A percentile compares a stretch with the other conserved stretches of the same genome.
Evolutionary conservation across 2,113 vertebrate species (phyloP).

Genomic region (Nanorana parkeri): DNA sequence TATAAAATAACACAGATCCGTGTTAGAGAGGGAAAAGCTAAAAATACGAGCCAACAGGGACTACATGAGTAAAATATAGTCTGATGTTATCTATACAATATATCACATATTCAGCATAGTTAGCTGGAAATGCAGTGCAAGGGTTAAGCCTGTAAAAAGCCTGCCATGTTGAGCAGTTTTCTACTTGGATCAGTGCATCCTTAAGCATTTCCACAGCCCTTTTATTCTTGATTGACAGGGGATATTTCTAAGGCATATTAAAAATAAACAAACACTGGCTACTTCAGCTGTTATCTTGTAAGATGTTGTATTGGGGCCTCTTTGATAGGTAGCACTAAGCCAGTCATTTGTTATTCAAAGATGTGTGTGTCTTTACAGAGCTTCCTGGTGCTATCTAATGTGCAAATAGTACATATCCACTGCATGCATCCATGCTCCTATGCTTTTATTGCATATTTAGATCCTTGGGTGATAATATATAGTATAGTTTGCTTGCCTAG

Average conservation of each 20-base stretch:
- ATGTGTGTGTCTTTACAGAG: conserved; percentile 3
- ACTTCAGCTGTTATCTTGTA: conserved; percentile 8
- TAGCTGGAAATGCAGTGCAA: not conserved
- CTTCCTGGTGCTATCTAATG: not conserved
- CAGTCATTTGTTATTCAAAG: conserved; percentile 41
- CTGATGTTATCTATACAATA: not conserved
- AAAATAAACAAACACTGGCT: conserved; percentile 19
- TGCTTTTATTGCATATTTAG: no score
- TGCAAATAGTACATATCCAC: not conserved
- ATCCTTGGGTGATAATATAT: no score
- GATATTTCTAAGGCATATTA: conserved; percentile 44
- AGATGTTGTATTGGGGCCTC: not conserved
- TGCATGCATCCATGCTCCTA: not conserved
- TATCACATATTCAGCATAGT: not conserved
- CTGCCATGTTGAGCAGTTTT: not conserved
- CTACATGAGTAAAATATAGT: not conserved
- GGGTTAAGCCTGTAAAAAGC: conserved; percentile 35
- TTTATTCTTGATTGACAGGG: conserved; percentile 37
- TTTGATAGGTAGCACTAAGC: conserved; percentile 9
- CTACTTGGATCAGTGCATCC: conserved; percentile 14
- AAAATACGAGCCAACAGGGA: not conserved
- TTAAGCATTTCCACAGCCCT: not conserved
- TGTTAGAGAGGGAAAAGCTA: not conserved
- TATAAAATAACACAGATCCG: not conserved
- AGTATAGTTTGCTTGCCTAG: no score